These are phyloP conservation scores for Dendrolimus houi DNA, from an alignment of 2,888 invertebrate genomes.

Conservation along the genomic window DNA sequence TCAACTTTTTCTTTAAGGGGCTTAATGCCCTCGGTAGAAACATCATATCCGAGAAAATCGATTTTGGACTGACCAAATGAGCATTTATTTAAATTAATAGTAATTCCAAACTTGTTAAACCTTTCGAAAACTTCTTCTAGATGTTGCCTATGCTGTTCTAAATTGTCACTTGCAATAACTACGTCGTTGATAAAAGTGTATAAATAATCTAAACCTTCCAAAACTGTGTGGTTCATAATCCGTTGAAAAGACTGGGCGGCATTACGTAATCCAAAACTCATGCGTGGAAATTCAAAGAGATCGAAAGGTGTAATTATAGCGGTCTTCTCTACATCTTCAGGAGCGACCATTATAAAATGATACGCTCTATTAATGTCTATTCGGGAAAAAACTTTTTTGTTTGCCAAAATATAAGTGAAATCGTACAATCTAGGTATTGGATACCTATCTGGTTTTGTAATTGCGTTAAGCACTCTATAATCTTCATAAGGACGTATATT, in stretches of 20 bases:
- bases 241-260: constrained; percentile 12
- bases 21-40: constrained; percentile 11
- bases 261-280: constrained; percentile 8
- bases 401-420: constrained; percentile 5
- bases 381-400: constrained; percentile 2
- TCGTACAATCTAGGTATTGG: constrained; percentile 6
- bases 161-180: no score
- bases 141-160: no score
- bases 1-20: constrained; percentile 11
- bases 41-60: constrained; percentile 12
- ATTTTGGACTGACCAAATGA: constrained; percentile 9
- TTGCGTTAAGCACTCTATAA: no score
- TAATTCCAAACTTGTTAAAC: no score
- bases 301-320: constrained; percentile 7
- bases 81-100: no score
- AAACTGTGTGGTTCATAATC: constrained; percentile 11
- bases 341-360: constrained; percentile 2
- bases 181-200: constrained; percentile 30
- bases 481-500: no score
- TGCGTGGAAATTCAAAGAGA: constrained; percentile 2
- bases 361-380: constrained; percentile 7
- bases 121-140: no score
- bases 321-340: constrained; percentile 4
- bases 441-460: constrained; percentile 6
- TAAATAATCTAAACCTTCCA: constrained; percentile 10